Evolutionary conservation across 2,888 invertebrate genomes (phyloP).

Genomic region (Parnassius glacialis): DNA sequence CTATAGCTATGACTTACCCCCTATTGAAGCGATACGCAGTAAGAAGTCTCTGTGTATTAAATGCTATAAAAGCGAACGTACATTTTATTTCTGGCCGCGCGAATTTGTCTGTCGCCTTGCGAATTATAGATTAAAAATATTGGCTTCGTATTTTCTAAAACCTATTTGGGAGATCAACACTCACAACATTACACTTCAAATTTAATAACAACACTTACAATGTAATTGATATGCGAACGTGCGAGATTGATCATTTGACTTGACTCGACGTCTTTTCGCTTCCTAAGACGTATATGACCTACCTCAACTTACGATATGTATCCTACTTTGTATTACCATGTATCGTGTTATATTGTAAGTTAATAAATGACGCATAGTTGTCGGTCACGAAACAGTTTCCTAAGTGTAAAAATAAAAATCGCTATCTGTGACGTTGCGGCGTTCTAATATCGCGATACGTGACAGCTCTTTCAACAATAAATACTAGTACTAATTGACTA

Average conservation of each 20-base stretch:
- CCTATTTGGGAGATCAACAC: no score
- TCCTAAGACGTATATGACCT: slow-evolving; percentile 7
- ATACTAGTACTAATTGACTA: slow-evolving; percentile 9
- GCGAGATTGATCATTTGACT: slow-evolving; percentile 9
- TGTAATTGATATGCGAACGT: not conserved
- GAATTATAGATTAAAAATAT: no score
- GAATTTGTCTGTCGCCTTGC: no score
- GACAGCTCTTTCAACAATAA: slow-evolving; percentile 13
- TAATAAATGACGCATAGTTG: slow-evolving; percentile 14
- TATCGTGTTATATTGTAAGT: not conserved
- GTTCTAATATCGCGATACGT: slow-evolving; percentile 7
- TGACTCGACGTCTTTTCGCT: slow-evolving; percentile 5
- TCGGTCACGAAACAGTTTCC: slow-evolving; percentile 2
- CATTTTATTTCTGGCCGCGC: no score
- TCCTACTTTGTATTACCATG: slow-evolving; percentile 6
- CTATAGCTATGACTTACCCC: no score
- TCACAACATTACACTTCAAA: no score
- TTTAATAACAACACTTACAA: no score
- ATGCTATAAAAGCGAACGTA: no score
- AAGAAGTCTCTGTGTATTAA: no score
- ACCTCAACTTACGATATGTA: slow-evolving; percentile 19
- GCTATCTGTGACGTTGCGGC: slow-evolving; percentile 16
- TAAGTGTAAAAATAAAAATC: slow-evolving; percentile 6
- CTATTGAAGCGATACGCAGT: no score
- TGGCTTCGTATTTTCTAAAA: no score